phyloP scores from a whole-genome alignment of 2,797 vertebrate genomes.

The Clarias platycephalus region DNA sequence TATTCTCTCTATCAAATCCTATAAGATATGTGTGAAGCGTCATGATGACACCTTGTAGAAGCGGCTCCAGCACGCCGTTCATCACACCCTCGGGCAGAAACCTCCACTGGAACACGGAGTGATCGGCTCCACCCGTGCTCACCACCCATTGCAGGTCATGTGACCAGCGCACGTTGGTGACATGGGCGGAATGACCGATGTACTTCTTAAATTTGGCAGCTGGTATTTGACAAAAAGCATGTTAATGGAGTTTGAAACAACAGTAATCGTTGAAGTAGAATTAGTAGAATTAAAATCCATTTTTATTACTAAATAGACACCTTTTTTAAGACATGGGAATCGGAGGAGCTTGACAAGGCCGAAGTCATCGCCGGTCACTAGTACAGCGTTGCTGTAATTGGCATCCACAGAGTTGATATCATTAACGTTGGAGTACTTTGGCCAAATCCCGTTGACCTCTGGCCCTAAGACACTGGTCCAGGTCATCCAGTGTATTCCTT shows the following conservation, averaged over 20 bases:
- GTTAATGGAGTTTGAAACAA: not conserved
- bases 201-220: conserved; percentile 96
- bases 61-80: conserved; percentile 83
- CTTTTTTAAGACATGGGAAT: conserved; percentile 93
- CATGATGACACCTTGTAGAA: conserved; percentile 78
- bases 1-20: not conserved
- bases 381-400: conserved; percentile 85
- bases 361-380: conserved; percentile 90
- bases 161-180: conserved; percentile 95
- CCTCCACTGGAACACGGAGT: conserved; percentile 94
- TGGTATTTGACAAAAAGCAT: conserved; percentile 58
- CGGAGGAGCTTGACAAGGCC: conserved; percentile 90
- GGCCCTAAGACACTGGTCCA: conserved; percentile 91
- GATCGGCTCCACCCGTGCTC: conserved; percentile 93
- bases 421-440: conserved; percentile 85
- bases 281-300: not conserved
- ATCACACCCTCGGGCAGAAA: conserved; percentile 91
- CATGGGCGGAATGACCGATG: conserved; percentile 91
- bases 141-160: conserved; percentile 93
- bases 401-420: conserved; percentile 93
- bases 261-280: not conserved
- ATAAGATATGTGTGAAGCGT: not conserved
- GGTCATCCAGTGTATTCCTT: conserved; percentile 89
- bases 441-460: conserved; percentile 93
- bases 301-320: conserved; percentile 58